Evolutionary conservation across 2,113 vertebrate genomes (phyloP).

Genomic region (Protobothrops flavoviridis): DNA sequence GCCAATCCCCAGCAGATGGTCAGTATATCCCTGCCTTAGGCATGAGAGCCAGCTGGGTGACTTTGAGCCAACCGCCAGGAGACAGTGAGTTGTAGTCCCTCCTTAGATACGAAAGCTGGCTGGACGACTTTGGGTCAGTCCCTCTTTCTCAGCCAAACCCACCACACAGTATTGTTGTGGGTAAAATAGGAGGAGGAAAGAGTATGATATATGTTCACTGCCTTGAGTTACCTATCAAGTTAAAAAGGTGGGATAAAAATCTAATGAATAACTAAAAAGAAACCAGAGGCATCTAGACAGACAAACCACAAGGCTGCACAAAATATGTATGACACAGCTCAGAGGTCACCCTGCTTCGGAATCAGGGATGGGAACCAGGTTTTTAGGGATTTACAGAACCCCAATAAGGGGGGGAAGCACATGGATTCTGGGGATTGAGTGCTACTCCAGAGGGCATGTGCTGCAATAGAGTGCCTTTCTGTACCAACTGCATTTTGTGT

Average conservation of each 20-base stretch:
- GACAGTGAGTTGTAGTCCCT: no score
- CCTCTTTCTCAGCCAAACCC: no score
- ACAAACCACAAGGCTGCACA: not conserved
- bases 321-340: not conserved
- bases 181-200: no score
- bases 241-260: not conserved
- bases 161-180: no score
- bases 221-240: not conserved
- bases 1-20: not conserved
- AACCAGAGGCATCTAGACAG: not conserved
- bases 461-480: not conserved
- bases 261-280: not conserved
- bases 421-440: not conserved
- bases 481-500: not conserved
- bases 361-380: not conserved
- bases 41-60: not conserved
- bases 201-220: no score
- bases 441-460: not conserved
- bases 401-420: not conserved
- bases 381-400: not conserved
- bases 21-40: not conserved
- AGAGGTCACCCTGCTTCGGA: not conserved
- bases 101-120: no score
- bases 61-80: no score
- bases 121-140: no score